Evolutionary conservation across 2,113 vertebrate genomes (phyloP).

Genomic region (Thymallus thymallus): DNA sequence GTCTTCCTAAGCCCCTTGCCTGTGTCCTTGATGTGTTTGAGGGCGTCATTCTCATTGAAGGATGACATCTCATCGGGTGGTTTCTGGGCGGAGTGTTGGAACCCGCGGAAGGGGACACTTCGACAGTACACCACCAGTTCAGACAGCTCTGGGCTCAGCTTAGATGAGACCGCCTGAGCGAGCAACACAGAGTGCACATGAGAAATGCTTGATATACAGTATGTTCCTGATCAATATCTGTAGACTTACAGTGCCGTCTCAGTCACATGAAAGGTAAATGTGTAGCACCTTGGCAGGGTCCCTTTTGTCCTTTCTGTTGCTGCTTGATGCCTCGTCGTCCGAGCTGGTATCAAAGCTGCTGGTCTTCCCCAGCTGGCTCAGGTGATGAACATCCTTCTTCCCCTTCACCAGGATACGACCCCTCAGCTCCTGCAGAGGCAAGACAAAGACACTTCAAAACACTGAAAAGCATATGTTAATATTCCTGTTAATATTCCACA

Average conservation of each 20-base stretch:
- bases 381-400: constrained; percentile 79
- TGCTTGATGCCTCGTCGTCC: constrained; percentile 72
- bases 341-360: constrained; percentile 65
- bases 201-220: not conserved
- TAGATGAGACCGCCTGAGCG: constrained; percentile 62
- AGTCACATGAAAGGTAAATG: not conserved
- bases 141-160: constrained; percentile 82
- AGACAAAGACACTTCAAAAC: not conserved
- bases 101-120: constrained; percentile 75
- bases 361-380: constrained; percentile 54
- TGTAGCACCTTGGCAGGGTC: constrained; percentile 58
- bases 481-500: too few species aligned
- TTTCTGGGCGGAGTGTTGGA: constrained; percentile 62
- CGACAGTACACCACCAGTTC: constrained; percentile 87
- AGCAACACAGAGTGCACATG: not conserved
- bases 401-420: constrained; percentile 87
- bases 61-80: constrained; percentile 80
- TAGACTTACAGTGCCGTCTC: not conserved
- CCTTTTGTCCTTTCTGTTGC: constrained; percentile 62
- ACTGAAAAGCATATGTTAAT: too few species aligned
- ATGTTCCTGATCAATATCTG: too few species aligned
- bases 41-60: constrained; percentile 88
- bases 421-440: constrained; percentile 78
- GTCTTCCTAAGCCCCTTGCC: constrained; percentile 67
- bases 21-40: constrained; percentile 82